Base-by-base conservation (phyloP, 1,140 invertebrate species). In the Oryctes rhinoceros region DNA sequence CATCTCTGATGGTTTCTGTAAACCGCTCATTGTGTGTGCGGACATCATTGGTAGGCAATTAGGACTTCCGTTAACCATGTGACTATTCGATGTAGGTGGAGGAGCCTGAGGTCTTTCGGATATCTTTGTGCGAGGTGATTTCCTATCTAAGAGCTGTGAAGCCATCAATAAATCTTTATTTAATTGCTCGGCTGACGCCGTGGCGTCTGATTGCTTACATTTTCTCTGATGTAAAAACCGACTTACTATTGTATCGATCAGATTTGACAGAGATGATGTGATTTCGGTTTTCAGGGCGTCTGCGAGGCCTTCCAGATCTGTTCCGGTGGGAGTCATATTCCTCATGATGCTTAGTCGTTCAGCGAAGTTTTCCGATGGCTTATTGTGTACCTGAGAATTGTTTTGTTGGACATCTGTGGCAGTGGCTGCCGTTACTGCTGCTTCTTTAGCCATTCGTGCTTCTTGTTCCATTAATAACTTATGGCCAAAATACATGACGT, bases 271-370 rank as follows among this genome's bases (percentile, higher is more conserved):
- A 5, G 94, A 96, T 78, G 95, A 92, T 15, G 94, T 94, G 80
- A 98, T 95, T 90, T 98, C 96, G 49, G 92, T 93, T 89, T 98
- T 98, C 1, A 98, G 90, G 67, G 94, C 92, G 83, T 98, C 96
- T 6, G 96, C 95, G 65, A 98, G 89, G 75, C 94, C 94, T 88
- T 98, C 95, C 1, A 97, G 89, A 85, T 97, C 96, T 15, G 93
- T 90, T 35, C 92, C 93, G 0, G 92, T 92, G 9, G 86, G 86
- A 24, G 90, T 90, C 82, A 90, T 91, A 83, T 89, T 91, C 80
- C 92, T 89, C 86, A 93, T 88, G 86, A 93, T 91, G 79, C 91
- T 91, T 78, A 93, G 88, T 81, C 92, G 89, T 81, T 93, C 92
- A 6, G 91, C 90, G 11, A 93, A 87, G 80, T 85, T 84, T 49